A percentile compares a stretch with the other conserved stretches of the same genome.
Conservation (phyloP, 2,888 invertebrate genomes). For the Yponomeuta sedellus region DNA sequence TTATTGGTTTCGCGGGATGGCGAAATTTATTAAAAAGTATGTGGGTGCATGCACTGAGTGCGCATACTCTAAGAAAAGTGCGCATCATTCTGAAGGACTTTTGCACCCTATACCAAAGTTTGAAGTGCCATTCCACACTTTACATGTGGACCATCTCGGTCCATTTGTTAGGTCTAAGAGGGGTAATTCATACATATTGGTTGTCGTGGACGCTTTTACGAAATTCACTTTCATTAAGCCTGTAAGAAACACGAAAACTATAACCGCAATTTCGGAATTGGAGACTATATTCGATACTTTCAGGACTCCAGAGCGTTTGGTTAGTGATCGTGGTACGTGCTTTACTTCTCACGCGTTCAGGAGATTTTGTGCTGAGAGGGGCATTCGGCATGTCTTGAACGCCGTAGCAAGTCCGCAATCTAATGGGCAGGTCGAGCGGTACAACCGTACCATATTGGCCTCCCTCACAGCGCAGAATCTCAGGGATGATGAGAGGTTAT, state of each 20-base stretch:
- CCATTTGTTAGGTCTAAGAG: constrained; percentile 15
- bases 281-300: constrained; percentile 23
- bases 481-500: not conserved
- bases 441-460: not conserved
- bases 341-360: constrained; percentile 21
- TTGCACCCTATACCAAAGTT: constrained; percentile 24
- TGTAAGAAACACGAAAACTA: constrained; percentile 20
- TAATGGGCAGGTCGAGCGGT: constrained; percentile 24
- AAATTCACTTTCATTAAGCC: constrained; percentile 17
- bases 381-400: constrained; percentile 26
- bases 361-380: constrained; percentile 16
- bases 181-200: constrained; percentile 14
- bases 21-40: not conserved
- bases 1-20: constrained; percentile 18
- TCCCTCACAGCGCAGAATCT: not conserved
- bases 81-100: constrained; percentile 32
- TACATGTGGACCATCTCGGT: constrained; percentile 18
- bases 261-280: constrained; percentile 14
- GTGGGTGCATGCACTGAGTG: constrained; percentile 12
- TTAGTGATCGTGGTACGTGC: constrained; percentile 22
- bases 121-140: constrained; percentile 16
- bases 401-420: constrained; percentile 22
- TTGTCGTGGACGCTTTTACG: constrained; percentile 12
- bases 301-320: constrained; percentile 19
- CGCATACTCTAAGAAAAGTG: constrained; percentile 29